phyloP scores from a whole-genome alignment of 2,797 vertebrate species.

The Triplophysa yarkandensis region DNA sequence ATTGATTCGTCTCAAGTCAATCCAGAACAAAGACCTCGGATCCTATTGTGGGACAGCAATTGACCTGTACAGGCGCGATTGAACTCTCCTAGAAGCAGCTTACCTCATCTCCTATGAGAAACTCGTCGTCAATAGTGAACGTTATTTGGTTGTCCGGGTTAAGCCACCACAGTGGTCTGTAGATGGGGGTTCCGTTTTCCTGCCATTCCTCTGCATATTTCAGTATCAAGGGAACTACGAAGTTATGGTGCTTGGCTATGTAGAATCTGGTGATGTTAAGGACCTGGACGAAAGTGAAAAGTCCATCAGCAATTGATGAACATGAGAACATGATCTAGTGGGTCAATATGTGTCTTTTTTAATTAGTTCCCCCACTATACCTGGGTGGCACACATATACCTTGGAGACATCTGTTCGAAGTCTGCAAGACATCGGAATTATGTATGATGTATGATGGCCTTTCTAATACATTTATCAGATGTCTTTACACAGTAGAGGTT shows the following conservation, averaged over 20 bases:
- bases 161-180: slow-evolving; percentile 89
- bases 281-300: slow-evolving; percentile 67
- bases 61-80: background rate
- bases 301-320: slow-evolving; percentile 13
- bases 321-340: no score
- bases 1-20: no score
- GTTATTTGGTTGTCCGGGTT: slow-evolving; percentile 80
- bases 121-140: slow-evolving; percentile 85
- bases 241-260: slow-evolving; percentile 79
- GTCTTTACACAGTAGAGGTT: no score
- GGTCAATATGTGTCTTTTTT: no score
- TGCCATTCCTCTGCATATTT: slow-evolving; percentile 84
- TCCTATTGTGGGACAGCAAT: background rate
- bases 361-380: no score
- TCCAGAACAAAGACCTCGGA: no score
- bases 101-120: slow-evolving; percentile 91
- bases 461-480: no score
- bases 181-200: slow-evolving; percentile 78
- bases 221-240: slow-evolving; percentile 80
- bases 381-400: no score
- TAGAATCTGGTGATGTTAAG: slow-evolving; percentile 83
- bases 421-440: no score
- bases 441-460: no score
- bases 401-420: no score
- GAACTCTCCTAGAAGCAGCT: slow-evolving; percentile 23